These are phyloP conservation scores for Ornithoptera priamus DNA, from an alignment of 2,888 invertebrate genomes.

Conservation along the genomic window DNA sequence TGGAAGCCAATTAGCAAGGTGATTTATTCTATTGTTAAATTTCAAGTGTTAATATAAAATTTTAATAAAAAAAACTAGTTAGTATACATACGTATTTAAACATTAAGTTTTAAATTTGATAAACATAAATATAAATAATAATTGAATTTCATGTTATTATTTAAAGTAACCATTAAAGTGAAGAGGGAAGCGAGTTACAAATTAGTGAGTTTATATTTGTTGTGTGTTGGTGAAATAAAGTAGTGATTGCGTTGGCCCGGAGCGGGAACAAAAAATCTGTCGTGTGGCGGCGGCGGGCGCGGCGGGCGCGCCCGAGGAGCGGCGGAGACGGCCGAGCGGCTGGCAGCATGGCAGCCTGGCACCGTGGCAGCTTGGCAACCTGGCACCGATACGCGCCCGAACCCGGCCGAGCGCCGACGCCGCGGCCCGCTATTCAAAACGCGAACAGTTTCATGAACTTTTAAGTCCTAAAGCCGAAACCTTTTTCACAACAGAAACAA, in stretches of 20 bases:
- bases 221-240: conserved; percentile 35
- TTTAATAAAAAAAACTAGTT: no score
- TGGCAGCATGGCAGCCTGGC: no score
- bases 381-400: conserved; percentile 21
- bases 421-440: conserved; percentile 55
- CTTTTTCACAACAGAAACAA: conserved; percentile 4
- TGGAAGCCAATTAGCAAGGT: no score
- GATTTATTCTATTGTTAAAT: no score
- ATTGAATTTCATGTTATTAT: no score
- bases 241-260: conserved; percentile 38
- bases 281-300: conserved; percentile 40
- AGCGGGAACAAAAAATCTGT: conserved; percentile 43
- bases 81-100: no score
- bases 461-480: conserved; percentile 26
- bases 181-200: conserved; percentile 33
- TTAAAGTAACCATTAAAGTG: no score
- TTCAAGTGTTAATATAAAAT: no score
- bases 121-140: no score
- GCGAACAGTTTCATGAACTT: conserved; percentile 47
- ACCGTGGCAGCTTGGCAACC: conserved; percentile 15
- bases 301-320: conserved; percentile 48
- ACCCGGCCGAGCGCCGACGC: conserved; percentile 44
- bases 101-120: no score
- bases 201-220: conserved; percentile 40
- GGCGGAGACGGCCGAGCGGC: conserved; percentile 30